Percentiles rank a stretch among this genome's conserved stretches.
These are phyloP conservation scores for Rhyacophila evoluta DNA, from an alignment of 2,888 invertebrate species.

Conservation along the genomic window DNA sequence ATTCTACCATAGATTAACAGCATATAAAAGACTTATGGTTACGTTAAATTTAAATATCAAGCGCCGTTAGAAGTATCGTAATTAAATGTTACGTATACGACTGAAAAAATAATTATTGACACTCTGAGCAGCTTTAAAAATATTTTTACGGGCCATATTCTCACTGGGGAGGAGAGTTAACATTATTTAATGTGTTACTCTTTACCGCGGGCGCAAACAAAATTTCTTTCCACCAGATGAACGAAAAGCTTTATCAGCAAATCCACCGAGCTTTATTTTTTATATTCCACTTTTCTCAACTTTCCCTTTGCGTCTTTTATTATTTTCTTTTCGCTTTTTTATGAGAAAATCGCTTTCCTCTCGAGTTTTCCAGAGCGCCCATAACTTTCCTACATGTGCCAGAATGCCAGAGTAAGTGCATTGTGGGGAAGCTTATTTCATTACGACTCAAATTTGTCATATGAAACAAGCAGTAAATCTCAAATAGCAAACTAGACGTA, in stretches of 20 bases:
- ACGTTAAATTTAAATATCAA: too few species aligned
- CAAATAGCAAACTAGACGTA: conserved; percentile 34
- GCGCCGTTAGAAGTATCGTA: too few species aligned
- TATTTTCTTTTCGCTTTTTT: conserved; percentile 45
- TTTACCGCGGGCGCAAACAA: conserved; percentile 30
- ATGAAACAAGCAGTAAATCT: conserved; percentile 41
- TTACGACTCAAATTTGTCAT: conserved; percentile 49
- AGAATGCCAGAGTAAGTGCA: conserved; percentile 10
- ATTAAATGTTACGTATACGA: too few species aligned
- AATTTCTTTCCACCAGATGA: conserved; percentile 11
- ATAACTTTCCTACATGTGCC: conserved; percentile 23
- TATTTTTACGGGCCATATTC: background rate
- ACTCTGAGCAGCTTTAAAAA: too few species aligned
- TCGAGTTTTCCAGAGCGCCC: conserved; percentile 30
- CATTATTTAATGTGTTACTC: background rate
- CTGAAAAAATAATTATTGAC: too few species aligned
- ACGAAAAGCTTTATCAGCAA: conserved; percentile 47
- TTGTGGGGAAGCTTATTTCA: conserved; percentile 40
- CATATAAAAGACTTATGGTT: too few species aligned
- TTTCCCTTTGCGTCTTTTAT: conserved; percentile 47
- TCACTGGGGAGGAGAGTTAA: background rate
- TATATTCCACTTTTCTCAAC: conserved; percentile 50
- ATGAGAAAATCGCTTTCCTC: conserved; percentile 48
- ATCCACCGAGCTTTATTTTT: conserved; percentile 43
- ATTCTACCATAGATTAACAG: too few species aligned